phyloP scores from a whole-genome alignment of 2,797 vertebrate species.

The Eulemur albifrons region DNA sequence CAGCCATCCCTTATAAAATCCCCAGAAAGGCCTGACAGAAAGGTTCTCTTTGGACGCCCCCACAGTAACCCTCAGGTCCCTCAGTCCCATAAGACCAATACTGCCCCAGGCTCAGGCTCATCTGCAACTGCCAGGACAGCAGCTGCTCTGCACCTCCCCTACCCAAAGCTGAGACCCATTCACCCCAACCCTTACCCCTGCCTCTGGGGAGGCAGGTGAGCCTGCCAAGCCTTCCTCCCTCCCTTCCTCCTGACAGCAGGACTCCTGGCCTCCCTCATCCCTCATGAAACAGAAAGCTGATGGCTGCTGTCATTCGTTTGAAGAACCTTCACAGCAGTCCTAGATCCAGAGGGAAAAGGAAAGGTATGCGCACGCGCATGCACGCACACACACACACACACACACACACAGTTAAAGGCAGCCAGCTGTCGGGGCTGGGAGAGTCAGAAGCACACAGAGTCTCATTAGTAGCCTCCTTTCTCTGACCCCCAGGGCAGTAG shows the following conservation, averaged over 20 bases:
- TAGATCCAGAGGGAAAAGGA: neutral
- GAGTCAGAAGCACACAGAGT: constrained; percentile 1
- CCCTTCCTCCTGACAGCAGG: neutral
- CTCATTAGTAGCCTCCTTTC: constrained; percentile 51
- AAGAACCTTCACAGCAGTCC: constrained; percentile 63
- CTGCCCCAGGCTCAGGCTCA: neutral
- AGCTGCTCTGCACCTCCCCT: neutral
- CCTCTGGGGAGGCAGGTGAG: neutral
- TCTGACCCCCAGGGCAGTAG: neutral
- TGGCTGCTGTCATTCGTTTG: constrained; percentile 68
- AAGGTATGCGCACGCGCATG: neutral
- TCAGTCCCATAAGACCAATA: neutral
- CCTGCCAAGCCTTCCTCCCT: neutral
- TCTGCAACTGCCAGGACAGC: neutral
- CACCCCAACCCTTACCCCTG: neutral
- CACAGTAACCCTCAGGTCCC: neutral
- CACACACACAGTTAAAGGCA: neutral
- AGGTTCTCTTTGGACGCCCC: neutral
- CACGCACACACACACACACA: neutral
- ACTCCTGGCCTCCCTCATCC: constrained; percentile 52
- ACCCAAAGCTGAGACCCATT: neutral
- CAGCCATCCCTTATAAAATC: neutral
- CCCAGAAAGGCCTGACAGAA: neutral
- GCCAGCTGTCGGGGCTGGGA: constrained; percentile 57
- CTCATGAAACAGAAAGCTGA: constrained; percentile 73